Evolutionary conservation across 2,113 vertebrate species (phyloP).

Genomic region (Sceloporus undulatus): DNA sequence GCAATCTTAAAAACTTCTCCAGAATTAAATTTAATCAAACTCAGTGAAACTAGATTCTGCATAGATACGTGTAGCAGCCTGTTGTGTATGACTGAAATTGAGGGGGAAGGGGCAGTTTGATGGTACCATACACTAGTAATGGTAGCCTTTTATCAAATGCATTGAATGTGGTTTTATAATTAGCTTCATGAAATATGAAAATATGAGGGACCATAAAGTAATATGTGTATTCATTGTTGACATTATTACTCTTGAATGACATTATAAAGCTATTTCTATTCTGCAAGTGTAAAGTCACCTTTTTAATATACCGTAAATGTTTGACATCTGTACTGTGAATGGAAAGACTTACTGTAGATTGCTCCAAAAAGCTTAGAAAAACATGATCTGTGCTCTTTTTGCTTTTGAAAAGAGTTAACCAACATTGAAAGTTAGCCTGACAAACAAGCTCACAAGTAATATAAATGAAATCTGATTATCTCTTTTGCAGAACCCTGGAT

Average conservation of each 20-base stretch:
- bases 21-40: background rate
- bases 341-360: background rate
- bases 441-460: background rate
- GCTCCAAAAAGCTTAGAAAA: background rate
- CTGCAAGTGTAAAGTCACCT: background rate
- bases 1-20: background rate
- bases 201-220: background rate
- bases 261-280: background rate
- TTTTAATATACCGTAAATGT: background rate
- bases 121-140: background rate
- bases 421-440: background rate
- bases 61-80: background rate
- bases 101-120: background rate
- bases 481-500: conserved; percentile 92
- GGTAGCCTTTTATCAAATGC: background rate
- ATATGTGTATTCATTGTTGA: background rate
- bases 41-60: background rate
- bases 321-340: background rate
- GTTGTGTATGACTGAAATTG: background rate
- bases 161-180: background rate
- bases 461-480: conserved; percentile 17
- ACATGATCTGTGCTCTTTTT: background rate
- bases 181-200: background rate
- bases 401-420: background rate
- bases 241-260: background rate